Base-by-base conservation (phyloP, 2,888 invertebrate species). In the Troides oblongomaculatus region DNA sequence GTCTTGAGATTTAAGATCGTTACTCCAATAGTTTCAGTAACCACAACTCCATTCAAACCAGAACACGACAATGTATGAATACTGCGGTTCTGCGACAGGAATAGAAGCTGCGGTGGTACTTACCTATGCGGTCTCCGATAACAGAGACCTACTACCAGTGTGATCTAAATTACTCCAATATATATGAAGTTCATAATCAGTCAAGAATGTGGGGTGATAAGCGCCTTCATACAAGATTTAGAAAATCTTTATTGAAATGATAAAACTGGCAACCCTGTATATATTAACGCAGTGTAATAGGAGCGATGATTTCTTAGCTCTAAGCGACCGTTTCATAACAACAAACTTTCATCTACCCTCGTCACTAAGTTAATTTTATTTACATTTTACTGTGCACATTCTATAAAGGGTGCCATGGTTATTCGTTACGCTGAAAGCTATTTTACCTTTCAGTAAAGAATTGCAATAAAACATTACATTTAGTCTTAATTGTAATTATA, bases 271-370 rank as follows among this genome's bases (percentile, higher is more conserved):
- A 88, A 56, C 88, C 89, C 87, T 88, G 71, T 65, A 68, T 67
- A 71, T 73, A 76, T 77, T 76, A 79, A 76, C 74, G 75, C 77
- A 68, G 76, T 77, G 80, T 87, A 87, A 89, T 87, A 77, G 81
- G 76, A 77, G 84, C 83, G 87, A 89, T 89, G 89, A 91, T 89
- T 87, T 88, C 87, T 84, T 84, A 83, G 83, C 86, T 85, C 81
- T 83, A 83, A 85, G 81, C 83, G 81, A 79, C 81, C 77, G 83
- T 83, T 82, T 85, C 86, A 88, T 85, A 86, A 87, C 84, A 83
- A 81, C 80, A 78, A 81, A 81, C 76, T 83, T 79, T 75, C 78
- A 77, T 77, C 82, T 79, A 83, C 86, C 86, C 86, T 85, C 86
- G 84, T 86, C 87, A 85, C 81, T 81, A 74, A 74, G 78, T 80